Conservation (phyloP, 35 echinoderm and acorn worm genomes). For the Ptychodera flava region DNA sequence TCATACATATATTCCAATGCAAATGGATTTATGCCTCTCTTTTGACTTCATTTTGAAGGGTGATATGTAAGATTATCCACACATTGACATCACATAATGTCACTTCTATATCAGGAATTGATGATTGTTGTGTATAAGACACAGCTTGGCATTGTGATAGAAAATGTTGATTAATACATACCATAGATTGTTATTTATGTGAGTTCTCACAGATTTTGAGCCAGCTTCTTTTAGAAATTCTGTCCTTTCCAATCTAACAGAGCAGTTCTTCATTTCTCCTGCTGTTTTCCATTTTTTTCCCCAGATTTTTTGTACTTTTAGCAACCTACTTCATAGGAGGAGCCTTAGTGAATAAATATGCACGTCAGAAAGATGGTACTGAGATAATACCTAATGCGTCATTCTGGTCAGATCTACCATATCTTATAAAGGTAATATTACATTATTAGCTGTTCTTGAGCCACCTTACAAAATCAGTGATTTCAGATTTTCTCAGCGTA, state of each 20-base stretch:
- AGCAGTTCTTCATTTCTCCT: neutral
- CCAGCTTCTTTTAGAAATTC: neutral
- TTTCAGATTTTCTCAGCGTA: neutral
- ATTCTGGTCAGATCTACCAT: slow-evolving; percentile 22
- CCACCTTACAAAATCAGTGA: neutral
- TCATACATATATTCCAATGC: too few relatives aligned
- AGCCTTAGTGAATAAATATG: slow-evolving; percentile 28
- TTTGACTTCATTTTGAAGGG: too few relatives aligned
- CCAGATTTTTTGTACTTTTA: slow-evolving; percentile 22
- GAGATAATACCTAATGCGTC: slow-evolving; percentile 27
- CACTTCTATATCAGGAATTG: neutral
- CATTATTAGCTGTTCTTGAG: neutral
- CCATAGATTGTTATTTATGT: too few relatives aligned
- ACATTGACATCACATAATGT: too few relatives aligned
- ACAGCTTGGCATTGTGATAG: neutral
- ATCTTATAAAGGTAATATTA: slow-evolving; percentile 25
- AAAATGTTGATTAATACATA: too few relatives aligned
- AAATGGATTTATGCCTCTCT: too few relatives aligned
- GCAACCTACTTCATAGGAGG: slow-evolving; percentile 4
- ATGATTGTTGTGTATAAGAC: neutral
- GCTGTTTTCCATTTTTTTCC: neutral
- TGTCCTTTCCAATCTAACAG: too few relatives aligned
- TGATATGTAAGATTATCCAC: too few relatives aligned
- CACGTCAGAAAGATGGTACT: slow-evolving; percentile 5
- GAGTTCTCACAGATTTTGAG: neutral